A percentile compares a stretch with the other conserved stretches of the same genome.
Evolutionary conservation across 2,888 invertebrate genomes (phyloP).

Genomic region (Yponomeuta cagnagella): DNA sequence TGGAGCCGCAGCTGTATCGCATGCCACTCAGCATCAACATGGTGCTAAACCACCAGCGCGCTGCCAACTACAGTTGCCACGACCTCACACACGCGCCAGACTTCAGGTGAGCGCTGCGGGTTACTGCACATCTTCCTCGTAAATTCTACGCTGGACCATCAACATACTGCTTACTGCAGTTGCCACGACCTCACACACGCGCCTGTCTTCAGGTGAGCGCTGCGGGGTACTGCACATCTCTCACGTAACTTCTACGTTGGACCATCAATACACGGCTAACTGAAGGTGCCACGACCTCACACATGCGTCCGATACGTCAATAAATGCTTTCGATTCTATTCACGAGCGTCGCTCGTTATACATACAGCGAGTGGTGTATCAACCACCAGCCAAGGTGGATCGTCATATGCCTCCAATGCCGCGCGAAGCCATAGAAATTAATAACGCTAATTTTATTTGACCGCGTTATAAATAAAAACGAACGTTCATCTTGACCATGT

Average conservation of each 20-base stretch:
- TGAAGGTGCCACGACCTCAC: too few species aligned
- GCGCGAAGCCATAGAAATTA: too few species aligned
- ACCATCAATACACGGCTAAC: neutral
- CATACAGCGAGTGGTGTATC: too few species aligned
- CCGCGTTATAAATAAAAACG: too few species aligned
- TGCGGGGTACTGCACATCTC: neutral
- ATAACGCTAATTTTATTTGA: too few species aligned
- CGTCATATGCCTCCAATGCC: too few species aligned
- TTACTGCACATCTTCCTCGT: neutral
- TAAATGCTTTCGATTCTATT: too few species aligned
- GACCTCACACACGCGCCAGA: conserved; percentile 37
- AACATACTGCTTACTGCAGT: neutral
- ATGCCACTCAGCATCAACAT: conserved; percentile 33
- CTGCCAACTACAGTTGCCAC: conserved; percentile 29
- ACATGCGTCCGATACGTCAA: too few species aligned
- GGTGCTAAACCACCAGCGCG: conserved; percentile 26
- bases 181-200: too few species aligned
- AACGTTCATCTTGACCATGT: too few species aligned
- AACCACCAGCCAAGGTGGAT: too few species aligned
- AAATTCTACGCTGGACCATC: neutral
- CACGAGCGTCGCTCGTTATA: too few species aligned
- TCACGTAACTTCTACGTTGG: neutral
- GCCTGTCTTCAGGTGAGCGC: conserved; percentile 31
- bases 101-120: conserved; percentile 26
- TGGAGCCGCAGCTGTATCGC: conserved; percentile 42